Evolutionary conservation across 2,888 invertebrate species (phyloP).

Genomic region (Drosophila algonquin): DNA sequence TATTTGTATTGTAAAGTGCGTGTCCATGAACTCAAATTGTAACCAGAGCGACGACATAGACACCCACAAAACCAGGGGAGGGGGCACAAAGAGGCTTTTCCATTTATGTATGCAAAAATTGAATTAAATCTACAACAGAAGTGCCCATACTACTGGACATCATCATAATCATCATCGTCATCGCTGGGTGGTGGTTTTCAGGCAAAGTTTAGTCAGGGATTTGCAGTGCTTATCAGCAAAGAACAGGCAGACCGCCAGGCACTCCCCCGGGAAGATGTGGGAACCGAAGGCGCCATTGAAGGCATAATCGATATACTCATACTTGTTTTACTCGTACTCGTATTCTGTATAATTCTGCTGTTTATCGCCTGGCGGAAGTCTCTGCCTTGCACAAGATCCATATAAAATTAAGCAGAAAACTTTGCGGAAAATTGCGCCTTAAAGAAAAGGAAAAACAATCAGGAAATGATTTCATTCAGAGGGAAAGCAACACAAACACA

Average conservation of each 20-base stretch:
- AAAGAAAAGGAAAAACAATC: conserved; percentile 37
- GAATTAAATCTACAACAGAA: conserved; percentile 17
- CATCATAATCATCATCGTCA: background rate
- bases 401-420: conserved; percentile 45
- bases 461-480: conserved; percentile 55
- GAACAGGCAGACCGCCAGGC: background rate
- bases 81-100: background rate
- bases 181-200: conserved; percentile 29
- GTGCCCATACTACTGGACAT: background rate
- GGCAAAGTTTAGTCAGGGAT: conserved; percentile 36
- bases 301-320: conserved; percentile 34
- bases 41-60: conserved; percentile 40
- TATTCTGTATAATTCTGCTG: conserved; percentile 26
- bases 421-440: conserved; percentile 67
- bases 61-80: conserved; percentile 16
- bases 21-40: conserved; percentile 71
- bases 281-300: conserved; percentile 11
- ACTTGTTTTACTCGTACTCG: conserved; percentile 10
- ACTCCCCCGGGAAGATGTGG: conserved; percentile 7
- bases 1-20: conserved; percentile 40
- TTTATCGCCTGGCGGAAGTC: conserved; percentile 43
- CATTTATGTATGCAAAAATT: conserved; percentile 15
- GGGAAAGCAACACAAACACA: conserved; percentile 19
- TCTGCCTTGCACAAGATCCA: conserved; percentile 3
- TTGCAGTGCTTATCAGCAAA: conserved; percentile 52